Conservation (phyloP, 2,797 vertebrate species). For the Thunnus albacares region DNA sequence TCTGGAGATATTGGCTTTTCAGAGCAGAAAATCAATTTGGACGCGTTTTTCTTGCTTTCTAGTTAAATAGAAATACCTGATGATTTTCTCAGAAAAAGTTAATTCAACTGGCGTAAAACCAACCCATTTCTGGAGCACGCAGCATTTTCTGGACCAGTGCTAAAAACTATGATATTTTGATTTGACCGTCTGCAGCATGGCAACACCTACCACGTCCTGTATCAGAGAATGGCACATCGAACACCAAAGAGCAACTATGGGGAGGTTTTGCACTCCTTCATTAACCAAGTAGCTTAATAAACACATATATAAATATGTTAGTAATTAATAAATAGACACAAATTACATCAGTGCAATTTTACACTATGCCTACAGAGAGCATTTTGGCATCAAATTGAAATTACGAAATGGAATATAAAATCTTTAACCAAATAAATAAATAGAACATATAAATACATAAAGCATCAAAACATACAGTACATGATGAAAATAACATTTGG, state of each 20-base stretch:
- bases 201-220: conserved; percentile 60
- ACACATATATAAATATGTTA: conserved; percentile 80
- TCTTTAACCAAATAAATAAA: conserved; percentile 79
- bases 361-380: conserved; percentile 80
- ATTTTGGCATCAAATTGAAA: conserved; percentile 84
- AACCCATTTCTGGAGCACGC: conserved; percentile 59
- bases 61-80: conserved; percentile 77
- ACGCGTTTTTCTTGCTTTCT: conserved; percentile 61
- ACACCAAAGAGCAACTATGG: conserved; percentile 84
- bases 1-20: conserved; percentile 58
- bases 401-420: conserved; percentile 80
- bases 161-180: conserved; percentile 55
- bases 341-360: conserved; percentile 81
- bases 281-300: conserved; percentile 82
- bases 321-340: conserved; percentile 82
- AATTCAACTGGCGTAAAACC: conserved; percentile 55
- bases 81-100: conserved; percentile 69
- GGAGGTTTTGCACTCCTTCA: conserved; percentile 89
- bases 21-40: conserved; percentile 65
- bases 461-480: conserved; percentile 77
- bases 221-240: conserved; percentile 80
- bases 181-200: conserved; percentile 64
- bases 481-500: conserved; percentile 80
- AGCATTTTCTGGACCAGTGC: conserved; percentile 51
- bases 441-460: conserved; percentile 77